These are phyloP conservation scores for Scaptomyza montana DNA, from an alignment of 1,140 invertebrate species.

Conservation along the genomic window DNA sequence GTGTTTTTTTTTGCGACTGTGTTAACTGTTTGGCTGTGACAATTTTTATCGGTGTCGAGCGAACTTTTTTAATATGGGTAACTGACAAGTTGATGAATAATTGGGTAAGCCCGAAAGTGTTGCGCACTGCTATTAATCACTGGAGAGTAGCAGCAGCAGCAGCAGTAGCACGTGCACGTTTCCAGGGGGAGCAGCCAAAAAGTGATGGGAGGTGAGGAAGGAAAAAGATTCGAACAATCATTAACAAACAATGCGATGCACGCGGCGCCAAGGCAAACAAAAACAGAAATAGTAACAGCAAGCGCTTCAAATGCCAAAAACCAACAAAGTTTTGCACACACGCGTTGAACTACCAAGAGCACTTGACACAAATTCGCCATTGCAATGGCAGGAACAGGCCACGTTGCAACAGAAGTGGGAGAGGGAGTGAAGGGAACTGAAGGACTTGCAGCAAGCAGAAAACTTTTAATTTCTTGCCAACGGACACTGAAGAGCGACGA, in stretches of 20 bases:
- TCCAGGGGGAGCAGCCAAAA: constrained; percentile 6
- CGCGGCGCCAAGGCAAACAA: constrained; percentile 41
- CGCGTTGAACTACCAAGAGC: constrained; percentile 54
- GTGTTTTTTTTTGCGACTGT: constrained; percentile 20
- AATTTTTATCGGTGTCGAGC: constrained; percentile 47
- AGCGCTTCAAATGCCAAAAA: constrained; percentile 67
- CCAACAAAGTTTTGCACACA: constrained; percentile 75
- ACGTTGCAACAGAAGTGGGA: constrained; percentile 33
- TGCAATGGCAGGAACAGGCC: constrained; percentile 33
- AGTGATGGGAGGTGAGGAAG: neutral
- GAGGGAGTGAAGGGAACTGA: constrained; percentile 19
- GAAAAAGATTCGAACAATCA: constrained; percentile 47
- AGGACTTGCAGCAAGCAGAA: constrained; percentile 67
- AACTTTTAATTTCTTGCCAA: constrained; percentile 81
- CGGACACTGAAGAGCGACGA: constrained; percentile 60
- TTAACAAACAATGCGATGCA: constrained; percentile 49
- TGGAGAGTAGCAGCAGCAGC: constrained; percentile 16
- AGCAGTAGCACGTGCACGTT: constrained; percentile 29
- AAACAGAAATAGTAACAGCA: neutral
- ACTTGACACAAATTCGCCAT: constrained; percentile 76
- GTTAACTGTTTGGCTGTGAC: constrained; percentile 47
- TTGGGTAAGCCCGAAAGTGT: constrained; percentile 55
- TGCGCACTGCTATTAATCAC: constrained; percentile 64
- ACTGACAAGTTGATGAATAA: constrained; percentile 75
- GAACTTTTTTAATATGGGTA: constrained; percentile 71